Evolutionary conservation across 1,140 invertebrate species (phyloP), one percentile per base, ranked within the genome.

Genomic region (Heliconius hermathena): DNA sequence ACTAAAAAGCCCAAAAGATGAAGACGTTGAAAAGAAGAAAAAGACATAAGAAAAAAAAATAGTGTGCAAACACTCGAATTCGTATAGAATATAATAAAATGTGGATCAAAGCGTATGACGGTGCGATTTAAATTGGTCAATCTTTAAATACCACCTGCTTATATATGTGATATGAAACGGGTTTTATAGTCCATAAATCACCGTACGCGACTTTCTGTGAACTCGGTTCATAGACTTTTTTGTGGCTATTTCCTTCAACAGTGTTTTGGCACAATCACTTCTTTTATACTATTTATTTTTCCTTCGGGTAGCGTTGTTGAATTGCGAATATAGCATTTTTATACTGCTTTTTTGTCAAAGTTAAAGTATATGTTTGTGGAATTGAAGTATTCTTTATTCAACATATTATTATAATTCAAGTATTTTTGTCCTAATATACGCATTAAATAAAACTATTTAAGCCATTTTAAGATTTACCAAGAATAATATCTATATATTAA

Each of bases 21-120:
- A 36, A 36, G 33, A 36, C 33, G 5, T 36, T 36, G 41, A 46
- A 46, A 46, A 46, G 9, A 11, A 54, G 13, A 54, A 18, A 16
- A 20, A 54, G 5, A 54, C 0, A 54, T n/a, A 3, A 22, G 8
- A 36, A 36, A 36, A 33, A 0, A 36, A 26, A 29, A 66, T 29
- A 29, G 11, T 29, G 60, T 26, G 60, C 60, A 16, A 29, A 8
- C 26, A 26, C 60, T 66, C 60, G 8, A 8, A 26, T 13, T 46
- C 74, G 76, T 73, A 52, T 60, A 46, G 77, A 78, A 79, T 74
- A 78, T 81, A 83, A 84, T 85, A 81, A 85, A 84, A 36, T 83
- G 74, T n/a, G 79, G 84, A 86, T 86, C 78, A 83, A 84, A 84
- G 81, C 46, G 52, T 77, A 82, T 71, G 74, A 82, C 81, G 74